phyloP scores from a whole-genome alignment of 92 coral and sea anemone genomes.

The Desmophyllum pertusum region DNA sequence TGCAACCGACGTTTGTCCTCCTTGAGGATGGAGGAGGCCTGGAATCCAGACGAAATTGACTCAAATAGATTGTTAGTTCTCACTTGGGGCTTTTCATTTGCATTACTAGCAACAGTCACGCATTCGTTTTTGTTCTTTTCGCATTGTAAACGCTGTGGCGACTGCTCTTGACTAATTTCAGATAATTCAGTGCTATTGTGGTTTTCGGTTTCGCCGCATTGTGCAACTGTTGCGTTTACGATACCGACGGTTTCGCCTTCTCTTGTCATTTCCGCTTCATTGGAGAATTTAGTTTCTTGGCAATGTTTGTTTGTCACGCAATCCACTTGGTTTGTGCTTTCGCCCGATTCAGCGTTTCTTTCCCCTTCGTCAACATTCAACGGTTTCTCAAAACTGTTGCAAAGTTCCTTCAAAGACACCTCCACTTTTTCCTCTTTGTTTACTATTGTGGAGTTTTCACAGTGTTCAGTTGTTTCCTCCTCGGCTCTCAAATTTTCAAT shows the following conservation, averaged over 20 bases:
- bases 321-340: neutral
- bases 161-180: neutral
- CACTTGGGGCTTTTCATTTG: neutral
- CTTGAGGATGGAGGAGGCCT: neutral
- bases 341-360: no score
- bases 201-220: neutral
- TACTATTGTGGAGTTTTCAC: neutral
- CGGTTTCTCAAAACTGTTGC: neutral
- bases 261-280: neutral
- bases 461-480: neutral
- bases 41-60: neutral
- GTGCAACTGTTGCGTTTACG: neutral
- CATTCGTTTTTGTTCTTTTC: neutral
- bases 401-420: neutral
- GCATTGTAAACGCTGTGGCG: neutral
- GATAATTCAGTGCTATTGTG: neutral
- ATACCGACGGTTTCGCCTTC: neutral
- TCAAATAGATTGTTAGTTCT: neutral
- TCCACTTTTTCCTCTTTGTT: neutral
- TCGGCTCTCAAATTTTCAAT: neutral
- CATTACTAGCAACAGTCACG: neutral
- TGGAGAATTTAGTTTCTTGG: neutral
- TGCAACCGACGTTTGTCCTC: neutral
- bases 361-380: neutral
- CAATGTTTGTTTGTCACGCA: conserved; percentile 3